Evolutionary conservation across 2,888 invertebrate species (phyloP).

Genomic region (Tiliacea aurago): DNA sequence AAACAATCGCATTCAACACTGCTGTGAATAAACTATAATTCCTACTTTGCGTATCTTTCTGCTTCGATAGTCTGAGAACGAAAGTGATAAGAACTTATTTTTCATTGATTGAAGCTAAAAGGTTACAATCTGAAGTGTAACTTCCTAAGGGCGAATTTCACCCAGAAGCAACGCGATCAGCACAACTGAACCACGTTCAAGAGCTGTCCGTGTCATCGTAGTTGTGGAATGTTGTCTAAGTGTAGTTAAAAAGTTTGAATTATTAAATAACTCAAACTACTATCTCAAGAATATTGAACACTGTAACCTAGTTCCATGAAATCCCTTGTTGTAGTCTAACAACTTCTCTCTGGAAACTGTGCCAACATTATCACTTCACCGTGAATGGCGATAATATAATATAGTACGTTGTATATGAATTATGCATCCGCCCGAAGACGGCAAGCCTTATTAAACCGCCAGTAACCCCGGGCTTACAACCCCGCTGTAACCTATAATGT

Average conservation of each 20-base stretch:
- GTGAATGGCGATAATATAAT: constrained; percentile 44
- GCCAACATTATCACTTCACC: constrained; percentile 52
- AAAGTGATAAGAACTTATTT: background rate
- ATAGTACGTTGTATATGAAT: constrained; percentile 61
- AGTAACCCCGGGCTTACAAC: constrained; percentile 48
- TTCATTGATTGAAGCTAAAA: background rate
- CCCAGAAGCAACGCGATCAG: background rate
- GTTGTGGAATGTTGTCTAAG: background rate
- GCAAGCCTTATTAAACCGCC: constrained; percentile 60
- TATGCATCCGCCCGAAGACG: constrained; percentile 59
- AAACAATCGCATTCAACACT: constrained; percentile 43
- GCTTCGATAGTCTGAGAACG: background rate
- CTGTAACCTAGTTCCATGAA: background rate
- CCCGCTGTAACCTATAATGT: constrained; percentile 55
- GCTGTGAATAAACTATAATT: constrained; percentile 33
- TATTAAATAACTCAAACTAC: background rate
- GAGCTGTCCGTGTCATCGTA: too few species aligned
- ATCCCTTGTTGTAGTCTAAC: background rate
- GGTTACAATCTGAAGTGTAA: background rate
- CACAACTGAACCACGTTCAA: background rate
- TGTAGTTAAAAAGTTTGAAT: background rate
- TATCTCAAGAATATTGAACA: background rate
- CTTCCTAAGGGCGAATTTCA: too few species aligned
- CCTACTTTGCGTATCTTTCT: constrained; percentile 18
- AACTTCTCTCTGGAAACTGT: constrained; percentile 15